Conservation (phyloP, 1,140 invertebrate species). For the Drosophila miranda region DNA sequence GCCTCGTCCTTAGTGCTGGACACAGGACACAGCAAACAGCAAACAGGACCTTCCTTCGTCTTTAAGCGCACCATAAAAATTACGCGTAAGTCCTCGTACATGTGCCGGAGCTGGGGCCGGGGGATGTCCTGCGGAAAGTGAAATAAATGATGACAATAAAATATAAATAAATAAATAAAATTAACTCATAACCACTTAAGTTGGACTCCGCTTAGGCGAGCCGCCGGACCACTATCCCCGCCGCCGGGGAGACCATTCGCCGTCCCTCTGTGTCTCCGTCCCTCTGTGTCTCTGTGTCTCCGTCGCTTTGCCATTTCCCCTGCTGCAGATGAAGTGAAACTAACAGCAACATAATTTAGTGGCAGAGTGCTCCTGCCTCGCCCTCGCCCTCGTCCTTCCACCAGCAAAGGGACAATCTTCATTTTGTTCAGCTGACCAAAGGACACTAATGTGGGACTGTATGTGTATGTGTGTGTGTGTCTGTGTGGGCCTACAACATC, state of each 20-base stretch:
- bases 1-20: neutral
- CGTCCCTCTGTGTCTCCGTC: neutral
- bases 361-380: neutral
- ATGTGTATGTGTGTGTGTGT: conserved; percentile 3
- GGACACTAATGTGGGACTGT: conserved; percentile 2
- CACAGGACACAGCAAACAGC: neutral
- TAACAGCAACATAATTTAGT: conserved; percentile 78
- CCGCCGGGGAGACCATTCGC: neutral
- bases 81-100: neutral
- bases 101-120: no score
- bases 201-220: neutral
- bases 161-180: conserved; percentile 81
- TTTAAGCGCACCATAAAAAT: conserved; percentile 54
- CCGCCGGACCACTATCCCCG: conserved; percentile 36
- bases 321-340: conserved; percentile 59
- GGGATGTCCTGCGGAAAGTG: conserved; percentile 28
- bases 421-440: conserved; percentile 17
- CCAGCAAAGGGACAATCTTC: conserved; percentile 34
- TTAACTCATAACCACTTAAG: conserved; percentile 77
- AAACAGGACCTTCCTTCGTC: conserved; percentile 15
- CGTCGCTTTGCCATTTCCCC: conserved; percentile 11
- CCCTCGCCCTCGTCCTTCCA: neutral
- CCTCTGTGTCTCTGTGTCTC: neutral
- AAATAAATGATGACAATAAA: conserved; percentile 78
- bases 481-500: conserved; percentile 24